Conservation (phyloP, 2,888 invertebrate genomes). For the Esperia sulphurella region DNA sequence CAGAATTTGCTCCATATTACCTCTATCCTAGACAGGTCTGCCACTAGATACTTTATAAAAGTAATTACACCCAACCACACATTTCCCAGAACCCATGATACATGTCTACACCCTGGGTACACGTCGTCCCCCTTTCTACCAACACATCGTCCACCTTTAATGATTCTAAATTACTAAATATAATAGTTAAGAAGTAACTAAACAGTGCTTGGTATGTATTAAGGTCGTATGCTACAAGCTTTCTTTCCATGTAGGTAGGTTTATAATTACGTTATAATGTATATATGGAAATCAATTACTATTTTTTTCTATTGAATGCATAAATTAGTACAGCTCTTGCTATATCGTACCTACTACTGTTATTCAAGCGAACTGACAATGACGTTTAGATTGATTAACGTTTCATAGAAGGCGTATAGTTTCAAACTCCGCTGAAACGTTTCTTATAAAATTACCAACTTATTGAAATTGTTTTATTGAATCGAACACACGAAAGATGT, state of each 20-base stretch:
- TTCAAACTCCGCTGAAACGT: too few relatives aligned
- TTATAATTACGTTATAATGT: background rate
- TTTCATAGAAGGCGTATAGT: too few relatives aligned
- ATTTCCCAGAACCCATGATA: conserved; percentile 25
- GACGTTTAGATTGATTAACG: too few relatives aligned
- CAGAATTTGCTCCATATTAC: too few relatives aligned
- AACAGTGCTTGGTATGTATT: conserved; percentile 32
- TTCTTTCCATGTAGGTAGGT: conserved; percentile 7
- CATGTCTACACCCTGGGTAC: conserved; percentile 3
- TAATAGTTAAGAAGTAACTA: conserved; percentile 25
- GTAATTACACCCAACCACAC: conserved; percentile 28
- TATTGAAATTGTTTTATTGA: too few relatives aligned
- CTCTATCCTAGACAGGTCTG: too few relatives aligned
- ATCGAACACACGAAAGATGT: too few relatives aligned
- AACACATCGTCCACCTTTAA: conserved; percentile 32
- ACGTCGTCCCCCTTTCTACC: conserved; percentile 23
- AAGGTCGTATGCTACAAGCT: conserved; percentile 21
- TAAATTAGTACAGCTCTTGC: too few relatives aligned
- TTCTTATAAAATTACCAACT: too few relatives aligned
- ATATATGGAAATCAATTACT: conserved; percentile 6
- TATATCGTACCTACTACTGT: too few relatives aligned
- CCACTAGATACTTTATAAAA: conserved; percentile 22
- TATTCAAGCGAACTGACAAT: too few relatives aligned
- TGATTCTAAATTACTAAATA: conserved; percentile 41
- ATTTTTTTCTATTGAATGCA: background rate